Percentiles rank a stretch among this genome's conserved stretches.
Conservation (phyloP, 2,113 vertebrate species). For the Orientallactaga bullata region DNA sequence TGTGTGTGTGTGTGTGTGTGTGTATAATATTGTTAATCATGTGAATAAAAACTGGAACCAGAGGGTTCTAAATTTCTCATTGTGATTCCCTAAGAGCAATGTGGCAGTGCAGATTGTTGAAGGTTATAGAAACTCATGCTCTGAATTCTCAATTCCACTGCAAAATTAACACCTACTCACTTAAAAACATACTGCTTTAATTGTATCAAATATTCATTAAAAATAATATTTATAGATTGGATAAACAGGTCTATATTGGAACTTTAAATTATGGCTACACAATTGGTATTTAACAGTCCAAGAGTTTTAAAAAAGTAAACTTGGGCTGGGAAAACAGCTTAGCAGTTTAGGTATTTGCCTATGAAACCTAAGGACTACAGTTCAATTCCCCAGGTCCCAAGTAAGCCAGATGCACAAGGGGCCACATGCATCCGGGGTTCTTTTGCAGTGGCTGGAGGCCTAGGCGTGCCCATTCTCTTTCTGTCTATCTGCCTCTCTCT, state of each 20-base stretch:
- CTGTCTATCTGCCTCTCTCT: too few relatives aligned
- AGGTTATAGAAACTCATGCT: neutral
- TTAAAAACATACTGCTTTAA: neutral
- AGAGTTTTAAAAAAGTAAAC: neutral
- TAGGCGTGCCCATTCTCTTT: too few relatives aligned
- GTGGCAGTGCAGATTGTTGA: neutral
- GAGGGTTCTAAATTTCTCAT: neutral
- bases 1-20: too few relatives aligned
- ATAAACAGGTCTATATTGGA: neutral
- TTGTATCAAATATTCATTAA: neutral
- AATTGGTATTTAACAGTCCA: neutral
- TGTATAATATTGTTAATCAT: too few relatives aligned
- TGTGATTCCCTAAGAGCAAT: neutral
- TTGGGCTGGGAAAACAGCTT: too few relatives aligned
- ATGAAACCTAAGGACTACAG: too few relatives aligned
- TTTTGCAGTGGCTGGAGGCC: too few relatives aligned
- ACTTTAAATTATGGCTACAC: neutral
- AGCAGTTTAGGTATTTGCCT: too few relatives aligned
- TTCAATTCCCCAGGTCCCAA: too few relatives aligned
- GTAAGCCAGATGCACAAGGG: too few relatives aligned
- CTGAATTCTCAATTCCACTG: neutral
- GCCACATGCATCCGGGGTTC: too few relatives aligned
- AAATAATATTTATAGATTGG: neutral
- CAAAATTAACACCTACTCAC: neutral
- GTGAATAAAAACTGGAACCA: neutral